Evolutionary conservation across 1,140 invertebrate genomes (phyloP), one percentile per base, ranked within the genome.

Genomic region (Idris sp.): DNA sequence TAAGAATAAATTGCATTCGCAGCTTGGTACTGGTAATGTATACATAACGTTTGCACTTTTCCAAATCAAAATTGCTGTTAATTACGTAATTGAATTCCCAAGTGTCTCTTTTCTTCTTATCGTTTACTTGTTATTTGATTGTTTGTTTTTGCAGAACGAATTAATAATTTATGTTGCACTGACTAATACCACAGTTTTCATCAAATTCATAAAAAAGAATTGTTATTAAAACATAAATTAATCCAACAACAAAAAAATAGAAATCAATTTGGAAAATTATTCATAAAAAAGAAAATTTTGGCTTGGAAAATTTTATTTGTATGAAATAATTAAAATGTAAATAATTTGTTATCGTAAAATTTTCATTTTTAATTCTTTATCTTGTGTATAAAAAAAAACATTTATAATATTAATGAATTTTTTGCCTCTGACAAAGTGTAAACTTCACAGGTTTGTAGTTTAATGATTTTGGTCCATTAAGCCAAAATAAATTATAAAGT

Each of bases 31-130:
- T 8, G 10, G 11, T n/a, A 22, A 62, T 35, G 40, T 26, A 62
- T 40, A 41, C 49, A 49, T 26, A 59, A 59, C 30, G 26, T 11
- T 0, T 9, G 25, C 19, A 31, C 43, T 41, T 49, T 72, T 62
- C 40, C 49, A 28, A 64, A 64, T 73, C 68, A 73, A 59, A 73
- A 58, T 73, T 30, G 40, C 31, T 44, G 26, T 73, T 73, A 58
- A 73, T 73, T 73, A 51, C 51, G 16, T 14, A n/a, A 73, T 58
- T 73, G 18, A 44, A 72, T 62, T 61, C 68, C 58, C 49, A 1
- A 30, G 38, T 31, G 46, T 46, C 65, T 62, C 48, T 22, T 49
- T 40, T 54, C 35, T 71, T 35, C 9, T 22, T 54, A 40, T 40
- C 43, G 7, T 11, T 13, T 5, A 8, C 1, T 22, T 22, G 19